Evolutionary conservation across 2,797 vertebrate genomes (phyloP).

Genomic region (Gorsachius magnificus): DNA sequence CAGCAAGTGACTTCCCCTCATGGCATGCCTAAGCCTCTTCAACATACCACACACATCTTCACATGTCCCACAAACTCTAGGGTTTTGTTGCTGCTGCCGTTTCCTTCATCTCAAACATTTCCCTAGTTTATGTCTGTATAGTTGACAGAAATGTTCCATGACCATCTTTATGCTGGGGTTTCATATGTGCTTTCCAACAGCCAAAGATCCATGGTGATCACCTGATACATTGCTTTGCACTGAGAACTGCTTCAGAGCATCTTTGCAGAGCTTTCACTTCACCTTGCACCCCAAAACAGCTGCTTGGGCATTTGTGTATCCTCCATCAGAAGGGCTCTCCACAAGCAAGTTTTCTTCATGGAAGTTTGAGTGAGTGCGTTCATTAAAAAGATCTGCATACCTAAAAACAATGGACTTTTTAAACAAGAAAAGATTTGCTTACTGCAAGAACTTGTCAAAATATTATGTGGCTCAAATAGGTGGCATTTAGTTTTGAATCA

Average conservation of each 20-base stretch:
- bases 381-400: background rate
- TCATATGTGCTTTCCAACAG: background rate
- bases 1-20: background rate
- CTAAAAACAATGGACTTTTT: conserved; percentile 30
- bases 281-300: background rate
- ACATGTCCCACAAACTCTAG: background rate
- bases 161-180: background rate
- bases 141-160: background rate
- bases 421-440: background rate
- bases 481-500: background rate
- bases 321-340: background rate
- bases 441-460: background rate
- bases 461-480: background rate
- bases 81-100: background rate
- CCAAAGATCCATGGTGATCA: background rate
- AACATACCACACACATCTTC: background rate
- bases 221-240: background rate
- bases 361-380: background rate
- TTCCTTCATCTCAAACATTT: background rate
- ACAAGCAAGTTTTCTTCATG: background rate
- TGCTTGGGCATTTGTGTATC: background rate
- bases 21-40: background rate
- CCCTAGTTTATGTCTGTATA: background rate
- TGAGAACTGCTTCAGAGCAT: background rate
- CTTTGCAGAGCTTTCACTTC: background rate